Percentiles rank a stretch among this genome's conserved stretches.
These are phyloP conservation scores for Chelonus formosanus DNA, from an alignment of 2,888 invertebrate genomes.

Conservation along the genomic window DNA sequence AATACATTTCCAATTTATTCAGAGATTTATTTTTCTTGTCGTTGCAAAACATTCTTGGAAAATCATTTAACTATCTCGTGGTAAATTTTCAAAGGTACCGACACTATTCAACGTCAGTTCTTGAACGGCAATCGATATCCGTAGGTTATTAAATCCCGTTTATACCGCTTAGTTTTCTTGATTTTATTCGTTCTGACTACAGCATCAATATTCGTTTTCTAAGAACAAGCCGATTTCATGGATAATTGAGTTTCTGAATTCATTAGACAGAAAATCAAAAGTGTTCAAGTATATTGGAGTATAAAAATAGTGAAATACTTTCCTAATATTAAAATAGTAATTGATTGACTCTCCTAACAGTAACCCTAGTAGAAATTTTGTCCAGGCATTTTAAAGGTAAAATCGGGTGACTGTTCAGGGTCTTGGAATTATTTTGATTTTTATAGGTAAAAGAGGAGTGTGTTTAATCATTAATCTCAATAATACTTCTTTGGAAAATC, in stretches of 20 bases:
- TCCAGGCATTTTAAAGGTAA: too few species aligned
- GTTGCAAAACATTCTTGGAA: constrained; percentile 12
- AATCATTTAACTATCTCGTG: constrained; percentile 13
- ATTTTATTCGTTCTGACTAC: constrained; percentile 18
- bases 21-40: neutral
- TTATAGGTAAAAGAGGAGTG: too few species aligned
- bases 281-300: neutral
- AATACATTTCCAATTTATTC: constrained; percentile 15
- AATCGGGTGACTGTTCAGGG: too few species aligned
- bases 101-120: constrained; percentile 16
- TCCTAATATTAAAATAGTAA: too few species aligned
- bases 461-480: too few species aligned
- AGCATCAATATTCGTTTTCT: constrained; percentile 16
- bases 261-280: constrained; percentile 29
- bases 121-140: constrained; percentile 23
- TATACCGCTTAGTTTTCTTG: constrained; percentile 1
- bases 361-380: too few species aligned
- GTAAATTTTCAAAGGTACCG: constrained; percentile 26
- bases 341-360: too few species aligned
- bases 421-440: too few species aligned
- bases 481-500: too few species aligned
- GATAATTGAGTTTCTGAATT: constrained; percentile 25
- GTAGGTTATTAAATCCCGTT: constrained; percentile 26
- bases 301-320: neutral
- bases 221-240: neutral